Evolutionary conservation across 2,113 vertebrate species (phyloP).

Genomic region (Anhinga anhinga): DNA sequence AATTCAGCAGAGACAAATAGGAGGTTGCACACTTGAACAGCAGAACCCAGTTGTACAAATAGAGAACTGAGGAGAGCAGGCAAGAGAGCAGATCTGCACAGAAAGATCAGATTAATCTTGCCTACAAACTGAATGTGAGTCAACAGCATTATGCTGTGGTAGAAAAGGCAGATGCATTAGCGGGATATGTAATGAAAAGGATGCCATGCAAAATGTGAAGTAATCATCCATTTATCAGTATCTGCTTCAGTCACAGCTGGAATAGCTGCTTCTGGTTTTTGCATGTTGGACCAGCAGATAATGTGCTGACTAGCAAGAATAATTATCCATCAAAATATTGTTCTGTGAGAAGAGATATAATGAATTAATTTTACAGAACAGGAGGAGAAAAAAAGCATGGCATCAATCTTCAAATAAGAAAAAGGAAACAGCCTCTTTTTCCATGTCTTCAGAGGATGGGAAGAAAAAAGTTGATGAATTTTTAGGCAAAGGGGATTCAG

Average conservation of each 20-base stretch:
- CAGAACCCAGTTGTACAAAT: background rate
- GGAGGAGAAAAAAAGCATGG: background rate
- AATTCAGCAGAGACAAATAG: background rate
- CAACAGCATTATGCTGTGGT: background rate
- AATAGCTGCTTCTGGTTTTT: background rate
- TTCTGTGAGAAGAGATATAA: background rate
- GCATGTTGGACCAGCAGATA: background rate
- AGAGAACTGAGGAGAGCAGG: background rate
- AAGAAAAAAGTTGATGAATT: background rate
- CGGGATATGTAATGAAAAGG: background rate
- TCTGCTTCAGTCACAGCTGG: background rate
- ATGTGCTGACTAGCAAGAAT: background rate
- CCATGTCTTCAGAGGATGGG: background rate
- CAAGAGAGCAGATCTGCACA: background rate
- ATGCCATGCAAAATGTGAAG: background rate
- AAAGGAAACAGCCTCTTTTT: background rate
- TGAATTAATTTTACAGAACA: background rate
- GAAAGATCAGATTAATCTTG: background rate
- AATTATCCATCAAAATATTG: background rate
- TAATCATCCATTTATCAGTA: background rate
- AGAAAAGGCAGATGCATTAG: background rate
- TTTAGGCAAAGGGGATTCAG: background rate
- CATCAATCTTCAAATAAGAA: background rate
- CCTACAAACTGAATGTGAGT: background rate
- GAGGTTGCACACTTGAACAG: background rate